Evolutionary conservation across 2,888 invertebrate genomes (phyloP).

Genomic region (Uloborus plumipes): DNA sequence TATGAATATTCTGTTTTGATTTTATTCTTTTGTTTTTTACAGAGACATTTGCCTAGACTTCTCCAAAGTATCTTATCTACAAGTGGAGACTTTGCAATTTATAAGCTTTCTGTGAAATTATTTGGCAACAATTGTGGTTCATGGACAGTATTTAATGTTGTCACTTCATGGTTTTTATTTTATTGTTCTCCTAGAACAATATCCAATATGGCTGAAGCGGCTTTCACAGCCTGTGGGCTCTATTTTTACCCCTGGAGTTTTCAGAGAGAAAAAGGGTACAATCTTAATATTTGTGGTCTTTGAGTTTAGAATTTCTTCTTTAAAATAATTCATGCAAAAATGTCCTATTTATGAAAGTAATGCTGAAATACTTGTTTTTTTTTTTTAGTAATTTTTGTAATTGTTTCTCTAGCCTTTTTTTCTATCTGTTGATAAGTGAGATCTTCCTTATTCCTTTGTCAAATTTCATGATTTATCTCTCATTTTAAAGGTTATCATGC

Average conservation of each 20-base stretch:
- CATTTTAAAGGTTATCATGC: no score
- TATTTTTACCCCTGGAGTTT: constrained; percentile 76
- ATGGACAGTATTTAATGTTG: constrained; percentile 82
- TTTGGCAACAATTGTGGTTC: constrained; percentile 73
- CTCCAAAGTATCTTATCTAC: constrained; percentile 85
- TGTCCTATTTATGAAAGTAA: no score
- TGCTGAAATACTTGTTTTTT: no score
- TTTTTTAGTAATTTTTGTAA: no score
- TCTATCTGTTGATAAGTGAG: no score
- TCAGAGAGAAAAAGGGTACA: background rate
- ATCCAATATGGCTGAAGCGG: constrained; percentile 88
- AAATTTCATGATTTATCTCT: no score
- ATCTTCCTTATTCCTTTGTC: no score
- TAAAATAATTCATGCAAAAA: no score
- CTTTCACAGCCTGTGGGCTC: constrained; percentile 84
- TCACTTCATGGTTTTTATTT: constrained; percentile 91
- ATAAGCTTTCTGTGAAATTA: constrained; percentile 73
- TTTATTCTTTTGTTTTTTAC: constrained; percentile 67
- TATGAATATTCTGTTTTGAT: background rate
- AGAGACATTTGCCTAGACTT: constrained; percentile 83
- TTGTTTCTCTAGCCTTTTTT: no score
- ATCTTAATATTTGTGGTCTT: background rate
- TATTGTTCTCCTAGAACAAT: constrained; percentile 90
- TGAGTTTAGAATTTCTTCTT: no score
- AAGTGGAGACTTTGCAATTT: constrained; percentile 82